phyloP scores from a whole-genome alignment of 2,113 vertebrate genomes.

The Odontophorus gujanensis region DNA sequence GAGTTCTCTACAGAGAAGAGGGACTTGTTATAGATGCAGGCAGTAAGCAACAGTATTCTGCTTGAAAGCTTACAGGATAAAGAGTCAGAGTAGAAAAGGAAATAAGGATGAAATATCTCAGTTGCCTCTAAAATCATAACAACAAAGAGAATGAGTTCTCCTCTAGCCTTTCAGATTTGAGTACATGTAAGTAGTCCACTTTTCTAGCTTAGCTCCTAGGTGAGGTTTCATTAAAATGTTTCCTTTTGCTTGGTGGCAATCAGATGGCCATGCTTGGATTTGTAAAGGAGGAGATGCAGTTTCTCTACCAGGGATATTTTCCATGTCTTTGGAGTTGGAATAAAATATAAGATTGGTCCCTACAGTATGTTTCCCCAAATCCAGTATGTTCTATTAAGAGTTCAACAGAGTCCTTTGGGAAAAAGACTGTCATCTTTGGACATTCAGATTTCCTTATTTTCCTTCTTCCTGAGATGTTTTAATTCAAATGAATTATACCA shows the following conservation, averaged over 20 bases:
- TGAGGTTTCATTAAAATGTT: not conserved
- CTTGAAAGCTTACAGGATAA: not conserved
- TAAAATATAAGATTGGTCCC: not conserved
- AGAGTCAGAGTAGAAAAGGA: not conserved
- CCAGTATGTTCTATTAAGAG: not conserved
- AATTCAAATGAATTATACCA: not conserved
- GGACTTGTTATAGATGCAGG: not conserved
- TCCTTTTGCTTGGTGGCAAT: not conserved
- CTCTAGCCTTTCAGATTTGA: not conserved
- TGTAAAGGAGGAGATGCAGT: not conserved
- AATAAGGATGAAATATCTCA: accelerated
- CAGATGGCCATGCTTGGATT: not conserved
- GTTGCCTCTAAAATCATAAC: not conserved
- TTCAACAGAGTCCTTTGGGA: not conserved
- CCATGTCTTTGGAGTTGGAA: not conserved
- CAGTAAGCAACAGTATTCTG: not conserved
- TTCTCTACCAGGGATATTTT: not conserved
- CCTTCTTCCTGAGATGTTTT: not conserved
- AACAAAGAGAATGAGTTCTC: not conserved
- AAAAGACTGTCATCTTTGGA: not conserved
- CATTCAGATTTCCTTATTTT: not conserved
- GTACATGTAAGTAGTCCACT: not conserved
- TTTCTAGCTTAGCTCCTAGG: not conserved
- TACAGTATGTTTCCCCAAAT: not conserved
- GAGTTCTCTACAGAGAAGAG: not conserved